Evolutionary conservation across 1,140 invertebrate genomes (phyloP).

Genomic region (Maniola jurtina): DNA sequence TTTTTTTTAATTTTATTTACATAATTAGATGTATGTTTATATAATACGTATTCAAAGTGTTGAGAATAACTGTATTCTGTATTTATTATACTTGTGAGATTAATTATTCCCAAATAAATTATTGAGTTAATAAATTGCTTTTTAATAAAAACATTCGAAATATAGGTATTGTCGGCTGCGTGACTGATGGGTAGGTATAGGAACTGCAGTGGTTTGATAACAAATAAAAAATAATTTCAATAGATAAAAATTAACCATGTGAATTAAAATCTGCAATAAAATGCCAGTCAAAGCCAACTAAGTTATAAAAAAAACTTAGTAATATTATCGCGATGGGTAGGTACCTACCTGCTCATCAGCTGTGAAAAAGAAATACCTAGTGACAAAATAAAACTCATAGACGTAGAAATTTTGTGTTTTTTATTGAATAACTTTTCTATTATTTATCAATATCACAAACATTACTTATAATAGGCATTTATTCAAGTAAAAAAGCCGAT

Average conservation of each 20-base stretch:
- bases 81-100: conserved; percentile 66
- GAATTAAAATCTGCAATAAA: too few relatives aligned
- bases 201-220: too few relatives aligned
- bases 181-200: too few relatives aligned
- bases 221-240: too few relatives aligned
- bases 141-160: conserved; percentile 8
- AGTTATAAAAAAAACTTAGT: too few relatives aligned
- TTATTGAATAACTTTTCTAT: conserved; percentile 75
- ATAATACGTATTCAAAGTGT: conserved; percentile 67
- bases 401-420: conserved; percentile 73
- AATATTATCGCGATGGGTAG: too few relatives aligned
- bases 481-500: conserved; percentile 74
- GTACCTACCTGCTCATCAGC: neutral
- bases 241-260: too few relatives aligned
- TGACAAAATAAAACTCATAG: conserved; percentile 39
- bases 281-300: too few relatives aligned
- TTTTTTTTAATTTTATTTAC: conserved; percentile 37
- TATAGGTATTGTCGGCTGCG: neutral
- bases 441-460: conserved; percentile 72
- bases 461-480: conserved; percentile 63
- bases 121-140: conserved; percentile 59
- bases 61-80: conserved; percentile 69
- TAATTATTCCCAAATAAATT: conserved; percentile 74
- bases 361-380: neutral
- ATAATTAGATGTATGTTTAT: conserved; percentile 57